These are phyloP conservation scores for Microtus oregoni DNA, from an alignment of 2,113 vertebrate species.

Conservation along the genomic window DNA sequence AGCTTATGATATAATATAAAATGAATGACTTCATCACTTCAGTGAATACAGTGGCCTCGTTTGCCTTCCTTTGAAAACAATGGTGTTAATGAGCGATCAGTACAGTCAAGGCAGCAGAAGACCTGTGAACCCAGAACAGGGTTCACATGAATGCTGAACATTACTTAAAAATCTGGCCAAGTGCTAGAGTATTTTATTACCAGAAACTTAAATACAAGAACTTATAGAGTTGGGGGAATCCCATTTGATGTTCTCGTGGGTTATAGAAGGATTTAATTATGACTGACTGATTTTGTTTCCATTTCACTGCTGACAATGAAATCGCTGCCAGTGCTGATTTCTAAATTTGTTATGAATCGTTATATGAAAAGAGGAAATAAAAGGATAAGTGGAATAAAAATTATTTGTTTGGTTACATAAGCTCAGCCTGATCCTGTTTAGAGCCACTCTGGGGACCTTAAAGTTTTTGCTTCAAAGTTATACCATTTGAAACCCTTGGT, in stretches of 20 bases:
- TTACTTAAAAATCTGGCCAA: conserved; percentile 46
- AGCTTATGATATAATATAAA: not conserved
- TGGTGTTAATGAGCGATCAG: not conserved
- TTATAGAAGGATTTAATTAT: conserved; percentile 66
- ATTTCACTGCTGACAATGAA: conserved; percentile 38
- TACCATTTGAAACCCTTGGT: conserved; percentile 49
- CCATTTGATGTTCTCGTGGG: conserved; percentile 53
- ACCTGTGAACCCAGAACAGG: not conserved
- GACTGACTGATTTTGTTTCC: conserved; percentile 58
- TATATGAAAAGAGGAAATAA: not conserved
- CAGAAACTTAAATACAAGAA: conserved; percentile 58
- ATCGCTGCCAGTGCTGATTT: conserved; percentile 58
- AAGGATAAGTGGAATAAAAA: conserved; percentile 40
- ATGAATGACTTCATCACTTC: conserved; percentile 15
- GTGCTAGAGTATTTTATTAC: conserved; percentile 61
- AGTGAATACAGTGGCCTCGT: not conserved
- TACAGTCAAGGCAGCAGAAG: not conserved
- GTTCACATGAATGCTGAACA: conserved; percentile 14
- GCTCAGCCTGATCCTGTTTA: conserved; percentile 53
- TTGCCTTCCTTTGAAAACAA: conserved; percentile 56
- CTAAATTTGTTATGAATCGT: conserved; percentile 41
- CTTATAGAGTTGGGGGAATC: conserved; percentile 61
- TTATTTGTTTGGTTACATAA: conserved; percentile 55
- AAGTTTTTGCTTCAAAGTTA: conserved; percentile 62
- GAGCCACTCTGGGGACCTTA: conserved; percentile 53